Conservation (phyloP, 2,113 vertebrate species). For the Mirza zaza region DNA sequence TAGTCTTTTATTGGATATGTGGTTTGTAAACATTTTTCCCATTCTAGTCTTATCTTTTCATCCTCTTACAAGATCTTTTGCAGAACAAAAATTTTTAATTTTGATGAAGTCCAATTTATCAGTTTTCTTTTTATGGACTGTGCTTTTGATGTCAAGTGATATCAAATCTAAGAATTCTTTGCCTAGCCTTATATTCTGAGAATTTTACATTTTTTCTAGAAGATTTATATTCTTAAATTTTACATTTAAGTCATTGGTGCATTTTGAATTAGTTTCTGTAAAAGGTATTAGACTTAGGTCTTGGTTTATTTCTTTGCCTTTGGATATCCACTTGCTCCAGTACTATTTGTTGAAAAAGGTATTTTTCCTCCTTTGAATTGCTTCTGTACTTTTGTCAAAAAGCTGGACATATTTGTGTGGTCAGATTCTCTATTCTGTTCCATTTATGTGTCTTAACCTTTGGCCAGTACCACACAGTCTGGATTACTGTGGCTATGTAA, state of each 20-base stretch:
- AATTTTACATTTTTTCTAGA: background rate
- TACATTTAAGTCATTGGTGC: constrained; percentile 3
- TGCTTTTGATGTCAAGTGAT: background rate
- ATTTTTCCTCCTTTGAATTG: background rate
- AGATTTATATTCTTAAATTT: constrained; percentile 1
- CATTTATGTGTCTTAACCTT: background rate
- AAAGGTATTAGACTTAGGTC: background rate
- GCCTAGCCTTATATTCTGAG: background rate
- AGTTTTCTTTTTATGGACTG: background rate
- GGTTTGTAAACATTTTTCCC: background rate
- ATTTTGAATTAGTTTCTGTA: constrained; percentile 9
- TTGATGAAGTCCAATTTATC: background rate
- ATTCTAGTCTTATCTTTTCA: background rate
- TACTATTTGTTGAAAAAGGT: background rate
- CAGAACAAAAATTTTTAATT: constrained; percentile 15
- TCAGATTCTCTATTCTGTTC: background rate
- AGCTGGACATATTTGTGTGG: background rate
- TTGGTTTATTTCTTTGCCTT: background rate
- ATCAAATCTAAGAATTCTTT: background rate
- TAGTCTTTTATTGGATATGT: background rate
- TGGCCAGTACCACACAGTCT: background rate
- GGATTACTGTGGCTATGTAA: background rate
- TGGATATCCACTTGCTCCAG: background rate
- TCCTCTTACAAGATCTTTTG: background rate
- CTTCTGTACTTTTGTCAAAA: background rate